Percentiles rank a stretch among this genome's conserved stretches.
Evolutionary conservation across 2,113 vertebrate species (phyloP).

Genomic region (Orientallactaga bullata): DNA sequence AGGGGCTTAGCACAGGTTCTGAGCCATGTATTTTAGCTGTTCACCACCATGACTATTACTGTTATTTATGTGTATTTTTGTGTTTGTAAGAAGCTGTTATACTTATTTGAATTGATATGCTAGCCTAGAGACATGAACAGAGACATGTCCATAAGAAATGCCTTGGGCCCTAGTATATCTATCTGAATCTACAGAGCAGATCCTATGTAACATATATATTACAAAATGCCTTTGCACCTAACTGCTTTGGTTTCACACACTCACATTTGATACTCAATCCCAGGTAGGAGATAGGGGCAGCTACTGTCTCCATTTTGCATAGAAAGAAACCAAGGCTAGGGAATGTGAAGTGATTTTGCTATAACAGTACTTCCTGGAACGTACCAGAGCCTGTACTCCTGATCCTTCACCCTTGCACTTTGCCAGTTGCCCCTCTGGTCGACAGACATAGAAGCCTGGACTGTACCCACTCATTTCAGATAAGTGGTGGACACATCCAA

Average conservation of each 20-base stretch:
- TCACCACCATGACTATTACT: neutral
- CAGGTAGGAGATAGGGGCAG: neutral
- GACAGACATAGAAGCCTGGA: neutral
- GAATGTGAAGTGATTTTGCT: neutral
- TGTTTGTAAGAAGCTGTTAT: neutral
- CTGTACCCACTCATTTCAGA: neutral
- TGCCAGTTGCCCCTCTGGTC: neutral
- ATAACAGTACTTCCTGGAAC: neutral
- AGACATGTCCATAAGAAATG: neutral
- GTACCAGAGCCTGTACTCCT: neutral
- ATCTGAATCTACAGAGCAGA: neutral
- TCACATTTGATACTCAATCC: neutral
- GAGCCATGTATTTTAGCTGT: neutral
- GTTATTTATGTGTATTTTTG: slow-evolving; percentile 37
- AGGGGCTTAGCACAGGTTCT: neutral
- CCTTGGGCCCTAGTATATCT: neutral
- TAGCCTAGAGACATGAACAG: neutral
- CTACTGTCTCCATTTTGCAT: neutral
- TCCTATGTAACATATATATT: neutral
- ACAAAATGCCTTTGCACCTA: neutral
- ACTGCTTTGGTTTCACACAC: neutral
- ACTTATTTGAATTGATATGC: slow-evolving; percentile 1
- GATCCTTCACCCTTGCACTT: neutral
- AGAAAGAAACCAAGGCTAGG: neutral
- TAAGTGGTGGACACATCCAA: neutral